Evolutionary conservation across 2,797 vertebrate species (phyloP), one percentile per base, ranked within the genome.

Genomic region (Saxicola maurus): DNA sequence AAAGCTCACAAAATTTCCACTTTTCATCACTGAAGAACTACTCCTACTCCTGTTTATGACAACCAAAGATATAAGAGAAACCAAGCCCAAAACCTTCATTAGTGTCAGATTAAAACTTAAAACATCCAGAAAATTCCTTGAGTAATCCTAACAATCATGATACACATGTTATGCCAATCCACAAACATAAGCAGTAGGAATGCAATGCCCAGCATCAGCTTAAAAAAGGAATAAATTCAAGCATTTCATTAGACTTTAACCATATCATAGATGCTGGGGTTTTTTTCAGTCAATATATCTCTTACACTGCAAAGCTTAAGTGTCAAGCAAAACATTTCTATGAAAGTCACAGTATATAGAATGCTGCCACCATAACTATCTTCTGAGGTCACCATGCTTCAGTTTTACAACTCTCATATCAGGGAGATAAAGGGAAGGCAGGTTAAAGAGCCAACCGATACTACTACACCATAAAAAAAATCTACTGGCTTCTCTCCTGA

Each of bases 401-500:
- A 37, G 45, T 85, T 94, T 91, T 85, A 90, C 62, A 85, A 13
- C 68, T 67, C 86, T 53, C 31, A 7, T 31, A 73, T 62, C 45
- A 48, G 64, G 68, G 23, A 90, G 38, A 77, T 1, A 55, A 42
- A 85, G 35, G 20, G 61, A 89, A 82, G 42, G 88, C 79, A 86
- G 52, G 84, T 53, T 37, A 17, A 85, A 87, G 57, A 82, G 68
- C 77, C 42, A 77, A 45, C 8, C 1, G 1, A 57, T 86, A 72
- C 69, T 43, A 71, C 25, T 23, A n/a, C 21, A 35, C n/a, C 48
- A 76, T 43, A 93, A 93, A 91, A n/a, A 94, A 91, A 69, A 61
- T 7, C 42, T 40, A 60, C 37, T 60, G 43, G 45, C 35, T 79
- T 53, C 56, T 55, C 64, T 76, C 30, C 72, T 40, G 57, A 43